A percentile compares a stretch with the other conserved stretches of the same genome.
Evolutionary conservation across 1,140 invertebrate genomes (phyloP).

Genomic region (Euwallacea similis): DNA sequence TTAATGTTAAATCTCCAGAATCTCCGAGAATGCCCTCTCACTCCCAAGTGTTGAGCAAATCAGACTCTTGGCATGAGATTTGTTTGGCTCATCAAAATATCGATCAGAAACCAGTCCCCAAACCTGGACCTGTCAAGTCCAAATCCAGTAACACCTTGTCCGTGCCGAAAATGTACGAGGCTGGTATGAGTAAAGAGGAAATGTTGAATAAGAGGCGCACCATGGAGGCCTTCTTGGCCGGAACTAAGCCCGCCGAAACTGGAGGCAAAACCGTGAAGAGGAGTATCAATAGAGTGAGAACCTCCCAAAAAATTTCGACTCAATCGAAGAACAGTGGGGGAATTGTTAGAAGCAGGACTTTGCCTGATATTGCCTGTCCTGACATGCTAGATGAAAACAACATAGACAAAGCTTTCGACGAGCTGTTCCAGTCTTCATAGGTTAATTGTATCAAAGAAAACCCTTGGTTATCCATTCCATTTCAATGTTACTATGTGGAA

Average conservation of each 20-base stretch:
- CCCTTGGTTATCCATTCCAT: conserved; percentile 40
- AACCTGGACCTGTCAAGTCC: conserved; percentile 57
- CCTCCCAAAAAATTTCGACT: conserved; percentile 57
- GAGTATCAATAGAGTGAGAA: conserved; percentile 56
- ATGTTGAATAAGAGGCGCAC: conserved; percentile 74
- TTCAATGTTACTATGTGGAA: conserved; percentile 40
- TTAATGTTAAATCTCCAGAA: conserved; percentile 49
- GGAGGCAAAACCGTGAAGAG: conserved; percentile 48
- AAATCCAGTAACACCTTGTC: conserved; percentile 73
- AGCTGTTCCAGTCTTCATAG: conserved; percentile 61
- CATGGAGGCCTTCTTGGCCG: conserved; percentile 75
- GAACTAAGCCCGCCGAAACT: conserved; percentile 39
- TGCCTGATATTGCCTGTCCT: conserved; percentile 66
- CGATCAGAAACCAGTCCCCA: conserved; percentile 45
- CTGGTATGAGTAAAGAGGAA: conserved; percentile 71
- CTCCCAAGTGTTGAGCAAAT: conserved; percentile 63
- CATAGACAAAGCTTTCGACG: conserved; percentile 75
- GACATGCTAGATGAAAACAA: conserved; percentile 70
- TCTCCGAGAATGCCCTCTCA: conserved; percentile 45
- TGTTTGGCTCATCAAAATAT: conserved; percentile 54
- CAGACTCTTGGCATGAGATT: conserved; percentile 79
- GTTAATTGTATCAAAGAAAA: conserved; percentile 33
- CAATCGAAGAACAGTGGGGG: conserved; percentile 49
- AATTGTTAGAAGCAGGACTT: conserved; percentile 71
- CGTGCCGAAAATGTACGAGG: conserved; percentile 76